A percentile compares a stretch with the other conserved stretches of the same genome.
Evolutionary conservation across 2,113 vertebrate genomes (phyloP).

Genomic region (Pelodiscus sinensis): DNA sequence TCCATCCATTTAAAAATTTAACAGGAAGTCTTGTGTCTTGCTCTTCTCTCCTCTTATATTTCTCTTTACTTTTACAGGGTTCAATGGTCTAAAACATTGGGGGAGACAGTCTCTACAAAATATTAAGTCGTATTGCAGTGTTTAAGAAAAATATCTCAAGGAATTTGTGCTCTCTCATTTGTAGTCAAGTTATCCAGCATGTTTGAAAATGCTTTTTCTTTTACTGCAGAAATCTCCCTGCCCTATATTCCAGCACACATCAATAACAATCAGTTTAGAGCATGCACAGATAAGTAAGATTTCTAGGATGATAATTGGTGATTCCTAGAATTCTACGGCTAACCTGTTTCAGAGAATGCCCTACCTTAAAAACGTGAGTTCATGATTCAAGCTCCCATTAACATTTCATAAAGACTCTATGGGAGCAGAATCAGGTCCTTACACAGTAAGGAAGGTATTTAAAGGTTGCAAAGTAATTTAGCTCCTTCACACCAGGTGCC

Average conservation of each 20-base stretch:
- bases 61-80: slow-evolving; percentile 24
- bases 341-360: background rate
- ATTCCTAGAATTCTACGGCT: slow-evolving; percentile 54
- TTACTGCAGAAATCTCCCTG: slow-evolving; percentile 62
- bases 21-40: background rate
- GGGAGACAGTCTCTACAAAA: slow-evolving; percentile 26
- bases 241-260: slow-evolving; percentile 62
- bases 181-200: slow-evolving; percentile 67
- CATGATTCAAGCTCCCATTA: background rate
- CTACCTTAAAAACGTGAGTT: background rate
- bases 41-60: background rate
- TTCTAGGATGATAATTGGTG: slow-evolving; percentile 65
- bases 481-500: background rate
- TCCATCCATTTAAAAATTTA: background rate
- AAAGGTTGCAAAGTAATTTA: background rate
- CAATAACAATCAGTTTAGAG: slow-evolving; percentile 64
- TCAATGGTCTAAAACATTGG: slow-evolving; percentile 2
- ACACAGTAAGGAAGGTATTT: background rate
- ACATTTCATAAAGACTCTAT: slow-evolving; percentile 21
- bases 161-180: slow-evolving; percentile 18
- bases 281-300: slow-evolving; percentile 60
- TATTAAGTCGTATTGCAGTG: slow-evolving; percentile 9
- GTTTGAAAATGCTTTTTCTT: slow-evolving; percentile 66
- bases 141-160: background rate
- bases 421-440: background rate